Evolutionary conservation across 2,113 vertebrate species (phyloP).

Genomic region (Vidua chalybeata): DNA sequence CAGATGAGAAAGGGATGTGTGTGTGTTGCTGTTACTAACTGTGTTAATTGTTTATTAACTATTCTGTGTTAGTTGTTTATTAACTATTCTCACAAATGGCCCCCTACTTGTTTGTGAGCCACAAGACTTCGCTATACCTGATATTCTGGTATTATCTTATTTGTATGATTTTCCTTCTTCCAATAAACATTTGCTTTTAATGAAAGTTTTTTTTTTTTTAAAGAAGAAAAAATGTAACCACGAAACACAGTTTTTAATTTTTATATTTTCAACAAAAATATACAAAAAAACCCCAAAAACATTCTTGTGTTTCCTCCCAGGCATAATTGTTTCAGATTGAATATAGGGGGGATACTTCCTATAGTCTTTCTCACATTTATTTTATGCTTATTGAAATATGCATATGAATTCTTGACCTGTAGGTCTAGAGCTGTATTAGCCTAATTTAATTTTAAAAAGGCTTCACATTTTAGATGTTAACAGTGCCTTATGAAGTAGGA

Average conservation of each 20-base stretch:
- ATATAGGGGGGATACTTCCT: background rate
- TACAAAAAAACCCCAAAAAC: background rate
- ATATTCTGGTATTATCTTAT: background rate
- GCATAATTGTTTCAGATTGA: background rate
- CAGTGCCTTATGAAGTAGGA: background rate
- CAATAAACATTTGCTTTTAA: background rate
- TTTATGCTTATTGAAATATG: background rate
- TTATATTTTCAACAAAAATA: background rate
- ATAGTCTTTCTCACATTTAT: background rate
- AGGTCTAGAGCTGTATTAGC: background rate
- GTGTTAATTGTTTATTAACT: background rate
- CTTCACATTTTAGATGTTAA: background rate
- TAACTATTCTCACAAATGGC: background rate
- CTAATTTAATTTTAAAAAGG: background rate
- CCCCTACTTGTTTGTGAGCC: background rate
- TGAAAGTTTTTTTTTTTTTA: background rate
- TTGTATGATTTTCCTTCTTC: background rate
- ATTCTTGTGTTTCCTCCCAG: background rate
- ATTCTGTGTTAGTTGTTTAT: background rate
- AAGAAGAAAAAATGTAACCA: background rate
- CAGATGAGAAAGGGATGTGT: background rate
- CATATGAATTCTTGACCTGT: background rate
- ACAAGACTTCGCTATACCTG: background rate
- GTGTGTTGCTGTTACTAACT: background rate
- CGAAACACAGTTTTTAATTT: background rate